phyloP scores from a whole-genome alignment of 2,113 vertebrate genomes.

The Indicator maculatus region DNA sequence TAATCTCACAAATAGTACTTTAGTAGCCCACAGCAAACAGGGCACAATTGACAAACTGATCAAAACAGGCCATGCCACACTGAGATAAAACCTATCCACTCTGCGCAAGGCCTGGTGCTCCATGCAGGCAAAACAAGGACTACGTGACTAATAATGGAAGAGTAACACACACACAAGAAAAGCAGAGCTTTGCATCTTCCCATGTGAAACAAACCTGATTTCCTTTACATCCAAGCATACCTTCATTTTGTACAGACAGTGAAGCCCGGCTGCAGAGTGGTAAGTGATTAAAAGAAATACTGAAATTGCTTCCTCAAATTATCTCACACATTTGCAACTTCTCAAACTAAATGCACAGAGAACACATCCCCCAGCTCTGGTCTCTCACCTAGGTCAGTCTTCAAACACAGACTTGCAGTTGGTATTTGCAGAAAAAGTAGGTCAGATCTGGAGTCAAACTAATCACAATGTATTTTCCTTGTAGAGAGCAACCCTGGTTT shows the following conservation, averaged over 20 bases:
- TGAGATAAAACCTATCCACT: neutral
- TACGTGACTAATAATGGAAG: neutral
- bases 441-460: too few species aligned
- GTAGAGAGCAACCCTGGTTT: neutral
- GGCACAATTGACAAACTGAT: neutral
- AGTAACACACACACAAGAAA: neutral
- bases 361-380: neutral
- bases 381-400: neutral
- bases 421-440: neutral
- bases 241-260: accelerated
- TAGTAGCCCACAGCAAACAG: neutral
- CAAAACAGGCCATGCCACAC: accelerated
- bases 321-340: neutral
- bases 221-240: too few species aligned
- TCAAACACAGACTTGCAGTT: neutral
- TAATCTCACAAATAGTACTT: neutral
- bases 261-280: neutral
- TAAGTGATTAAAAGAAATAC: neutral
- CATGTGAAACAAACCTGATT: neutral
- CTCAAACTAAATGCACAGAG: neutral
- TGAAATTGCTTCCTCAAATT: neutral
- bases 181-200: neutral
- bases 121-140: neutral
- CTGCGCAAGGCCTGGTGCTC: neutral
- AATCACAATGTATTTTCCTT: neutral